These are phyloP conservation scores for Amia ocellicauda DNA, from an alignment of 2,113 vertebrate species.

Conservation along the genomic window DNA sequence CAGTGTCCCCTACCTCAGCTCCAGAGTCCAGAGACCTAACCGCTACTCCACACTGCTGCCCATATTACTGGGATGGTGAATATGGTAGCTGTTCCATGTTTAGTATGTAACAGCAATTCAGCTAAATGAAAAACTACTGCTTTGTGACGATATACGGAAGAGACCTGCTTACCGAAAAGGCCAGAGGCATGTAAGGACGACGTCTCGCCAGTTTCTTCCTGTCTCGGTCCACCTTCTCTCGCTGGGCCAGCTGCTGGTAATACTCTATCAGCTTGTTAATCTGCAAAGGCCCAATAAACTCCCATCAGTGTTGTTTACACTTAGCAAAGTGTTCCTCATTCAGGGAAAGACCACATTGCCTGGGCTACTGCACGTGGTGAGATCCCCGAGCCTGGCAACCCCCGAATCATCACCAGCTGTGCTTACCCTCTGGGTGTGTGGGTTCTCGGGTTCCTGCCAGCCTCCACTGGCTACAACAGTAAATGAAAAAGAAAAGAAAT, in stretches of 20 bases:
- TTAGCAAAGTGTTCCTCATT: background rate
- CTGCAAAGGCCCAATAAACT: slow-evolving; percentile 47
- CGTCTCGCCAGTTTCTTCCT: slow-evolving; percentile 91
- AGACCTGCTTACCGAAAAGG: slow-evolving; percentile 82
- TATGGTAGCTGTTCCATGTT: no score
- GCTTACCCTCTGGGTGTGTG: slow-evolving; percentile 85
- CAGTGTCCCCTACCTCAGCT: no score
- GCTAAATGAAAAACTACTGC: no score
- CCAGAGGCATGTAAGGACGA: slow-evolving; percentile 89
- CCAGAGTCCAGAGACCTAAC: no score
- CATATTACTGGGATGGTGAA: no score
- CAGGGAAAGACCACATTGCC: background rate
- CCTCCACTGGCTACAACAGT: slow-evolving; percentile 86
- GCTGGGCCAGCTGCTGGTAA: slow-evolving; percentile 95
- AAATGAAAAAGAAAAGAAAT: slow-evolving; percentile 27
- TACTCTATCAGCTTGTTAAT: slow-evolving; percentile 97
- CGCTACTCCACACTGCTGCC: no score
- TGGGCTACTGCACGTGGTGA: background rate
- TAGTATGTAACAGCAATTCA: no score
- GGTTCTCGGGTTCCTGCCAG: slow-evolving; percentile 97
- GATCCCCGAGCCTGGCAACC: background rate
- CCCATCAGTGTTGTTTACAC: background rate
- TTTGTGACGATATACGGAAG: no score
- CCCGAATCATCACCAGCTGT: no score
- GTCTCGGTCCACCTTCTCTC: slow-evolving; percentile 94